Percentiles rank a stretch among this genome's conserved stretches.
Conservation (phyloP, 2,888 invertebrate genomes). For the Spodoptera picta region DNA sequence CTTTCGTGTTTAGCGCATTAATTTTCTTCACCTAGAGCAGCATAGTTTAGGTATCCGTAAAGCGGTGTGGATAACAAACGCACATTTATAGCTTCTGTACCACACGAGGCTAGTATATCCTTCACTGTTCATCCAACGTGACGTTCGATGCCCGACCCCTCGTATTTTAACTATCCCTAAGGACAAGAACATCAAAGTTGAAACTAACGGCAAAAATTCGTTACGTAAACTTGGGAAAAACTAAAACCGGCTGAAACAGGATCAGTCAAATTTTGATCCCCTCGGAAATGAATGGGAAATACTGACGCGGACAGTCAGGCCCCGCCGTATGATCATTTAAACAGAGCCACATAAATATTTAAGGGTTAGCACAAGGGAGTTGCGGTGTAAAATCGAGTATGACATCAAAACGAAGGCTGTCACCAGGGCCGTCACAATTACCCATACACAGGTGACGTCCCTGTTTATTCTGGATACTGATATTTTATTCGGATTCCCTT, state of each 20-base stretch:
- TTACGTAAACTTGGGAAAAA: conserved; percentile 47
- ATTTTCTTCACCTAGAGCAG: conserved; percentile 1
- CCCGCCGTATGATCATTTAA: conserved; percentile 22
- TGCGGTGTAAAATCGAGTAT: conserved; percentile 19
- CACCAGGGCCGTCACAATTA: neutral
- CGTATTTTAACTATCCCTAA: conserved; percentile 60
- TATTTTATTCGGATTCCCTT: no score
- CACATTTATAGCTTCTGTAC: conserved; percentile 52
- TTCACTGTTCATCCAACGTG: conserved; percentile 55
- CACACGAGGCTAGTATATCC: conserved; percentile 56
- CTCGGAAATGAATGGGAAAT: conserved; percentile 25
- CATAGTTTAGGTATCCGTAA: conserved; percentile 36
- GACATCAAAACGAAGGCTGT: conserved; percentile 26
- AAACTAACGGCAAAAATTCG: conserved; percentile 53
- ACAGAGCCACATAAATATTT: conserved; percentile 25
- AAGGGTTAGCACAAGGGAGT: neutral
- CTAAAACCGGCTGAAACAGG: conserved; percentile 24
- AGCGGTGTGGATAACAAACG: conserved; percentile 39
- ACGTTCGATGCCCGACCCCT: conserved; percentile 50
- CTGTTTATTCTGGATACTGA: no score
- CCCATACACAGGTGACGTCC: no score
- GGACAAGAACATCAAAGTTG: conserved; percentile 60
- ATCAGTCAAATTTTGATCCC: conserved; percentile 21
- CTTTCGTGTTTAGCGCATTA: no score
- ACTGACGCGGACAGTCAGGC: neutral